A percentile compares a stretch with the other conserved stretches of the same genome.
These are phyloP conservation scores for Pyrrhia umbra DNA, from an alignment of 2,888 invertebrate species.

Conservation along the genomic window DNA sequence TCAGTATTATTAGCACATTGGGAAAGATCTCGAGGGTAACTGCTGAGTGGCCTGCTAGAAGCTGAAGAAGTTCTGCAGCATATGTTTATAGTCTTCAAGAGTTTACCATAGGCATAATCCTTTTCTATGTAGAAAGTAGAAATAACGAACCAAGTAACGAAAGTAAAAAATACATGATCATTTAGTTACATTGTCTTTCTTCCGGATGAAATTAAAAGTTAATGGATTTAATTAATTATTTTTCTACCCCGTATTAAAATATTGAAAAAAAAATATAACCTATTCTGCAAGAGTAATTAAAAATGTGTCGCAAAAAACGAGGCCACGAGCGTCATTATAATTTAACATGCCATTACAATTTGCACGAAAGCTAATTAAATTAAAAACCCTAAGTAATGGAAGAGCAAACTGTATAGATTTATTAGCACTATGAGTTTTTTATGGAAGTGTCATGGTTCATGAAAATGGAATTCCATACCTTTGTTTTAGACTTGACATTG, in stretches of 20 bases:
- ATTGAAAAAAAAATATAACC: not conserved
- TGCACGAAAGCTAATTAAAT: slow-evolving; percentile 37
- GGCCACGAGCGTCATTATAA: slow-evolving; percentile 23
- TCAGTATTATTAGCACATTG: too few species aligned
- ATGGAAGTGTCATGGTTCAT: not conserved
- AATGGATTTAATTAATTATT: not conserved
- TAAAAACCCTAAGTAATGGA: slow-evolving; percentile 11
- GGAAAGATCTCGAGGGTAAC: too few species aligned
- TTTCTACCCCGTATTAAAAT: not conserved
- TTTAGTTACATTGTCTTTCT: too few species aligned
- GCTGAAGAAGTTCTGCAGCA: too few species aligned
- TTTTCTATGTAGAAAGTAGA: too few species aligned
- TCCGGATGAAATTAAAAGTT: too few species aligned
- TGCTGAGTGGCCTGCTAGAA: too few species aligned
- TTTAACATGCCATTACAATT: slow-evolving; percentile 21
- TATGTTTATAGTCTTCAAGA: too few species aligned
- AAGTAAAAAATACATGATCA: too few species aligned
- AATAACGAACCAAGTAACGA: too few species aligned
- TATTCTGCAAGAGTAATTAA: slow-evolving; percentile 4
- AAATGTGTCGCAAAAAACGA: slow-evolving; percentile 23
- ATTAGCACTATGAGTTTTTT: slow-evolving; percentile 9
- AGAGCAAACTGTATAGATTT: not conserved
- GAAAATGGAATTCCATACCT: not conserved
- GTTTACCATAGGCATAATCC: too few species aligned
- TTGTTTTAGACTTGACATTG: not conserved